Conservation (phyloP, 2,888 invertebrate genomes). For the Bellardia bayeri region DNA sequence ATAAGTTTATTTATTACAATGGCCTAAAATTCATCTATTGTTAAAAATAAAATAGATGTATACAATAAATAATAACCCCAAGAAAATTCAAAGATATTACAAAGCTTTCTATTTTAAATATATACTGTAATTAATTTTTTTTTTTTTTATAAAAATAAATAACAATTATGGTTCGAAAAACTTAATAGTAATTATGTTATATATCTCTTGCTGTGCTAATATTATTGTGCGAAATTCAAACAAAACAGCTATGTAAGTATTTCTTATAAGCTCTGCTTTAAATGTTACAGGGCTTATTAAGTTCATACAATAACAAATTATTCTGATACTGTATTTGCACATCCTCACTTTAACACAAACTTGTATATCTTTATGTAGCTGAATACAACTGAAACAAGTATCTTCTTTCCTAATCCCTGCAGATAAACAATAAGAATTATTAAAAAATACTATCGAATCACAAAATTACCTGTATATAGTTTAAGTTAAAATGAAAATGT, state of each 20-base stretch:
- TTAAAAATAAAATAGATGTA: constrained; percentile 5
- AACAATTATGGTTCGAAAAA: constrained; percentile 1
- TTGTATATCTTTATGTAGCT: constrained; percentile 5
- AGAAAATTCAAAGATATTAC: neutral
- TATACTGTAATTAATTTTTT: neutral
- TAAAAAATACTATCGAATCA: constrained; percentile 51
- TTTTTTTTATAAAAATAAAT: neutral
- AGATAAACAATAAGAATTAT: constrained; percentile 9
- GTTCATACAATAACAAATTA: neutral
- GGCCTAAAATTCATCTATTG: neutral
- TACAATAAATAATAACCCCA: neutral
- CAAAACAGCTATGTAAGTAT: neutral
- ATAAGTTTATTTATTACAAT: constrained; percentile 15
- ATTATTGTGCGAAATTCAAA: neutral
- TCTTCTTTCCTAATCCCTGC: neutral
- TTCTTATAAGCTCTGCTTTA: constrained; percentile 14
- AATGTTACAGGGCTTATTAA: constrained; percentile 1
- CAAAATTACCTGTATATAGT: constrained; percentile 68
- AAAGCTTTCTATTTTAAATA: neutral
- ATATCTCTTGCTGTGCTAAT: constrained; percentile 31
- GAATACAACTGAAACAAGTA: neutral
- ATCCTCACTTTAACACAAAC: neutral
- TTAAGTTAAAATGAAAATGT: constrained; percentile 53
- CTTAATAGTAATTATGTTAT: neutral
- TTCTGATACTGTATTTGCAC: constrained; percentile 6